Conservation (phyloP, 2,797 vertebrate genomes). For the Scomberomorus guttatus region DNA sequence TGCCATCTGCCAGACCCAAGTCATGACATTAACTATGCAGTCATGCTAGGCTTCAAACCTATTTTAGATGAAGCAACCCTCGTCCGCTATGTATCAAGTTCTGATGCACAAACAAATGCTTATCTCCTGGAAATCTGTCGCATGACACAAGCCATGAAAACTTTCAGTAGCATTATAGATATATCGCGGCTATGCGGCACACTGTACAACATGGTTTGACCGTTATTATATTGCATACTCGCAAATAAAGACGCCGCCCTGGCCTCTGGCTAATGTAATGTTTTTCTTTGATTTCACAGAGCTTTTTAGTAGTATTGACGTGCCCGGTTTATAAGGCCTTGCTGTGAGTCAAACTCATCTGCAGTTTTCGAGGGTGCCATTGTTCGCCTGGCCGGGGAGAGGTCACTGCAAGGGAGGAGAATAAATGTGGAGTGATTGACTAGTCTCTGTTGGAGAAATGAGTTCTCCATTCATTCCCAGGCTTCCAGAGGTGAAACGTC, state of each 20-base stretch:
- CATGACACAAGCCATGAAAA: slow-evolving; percentile 15
- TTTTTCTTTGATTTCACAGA: slow-evolving; percentile 67
- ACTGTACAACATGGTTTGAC: slow-evolving; percentile 22
- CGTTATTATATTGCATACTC: slow-evolving; percentile 26
- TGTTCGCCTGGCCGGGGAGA: slow-evolving; percentile 76
- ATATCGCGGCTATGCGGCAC: slow-evolving; percentile 18
- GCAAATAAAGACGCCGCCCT: slow-evolving; percentile 16
- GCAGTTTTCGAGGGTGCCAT: slow-evolving; percentile 75
- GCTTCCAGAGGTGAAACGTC: slow-evolving; percentile 83
- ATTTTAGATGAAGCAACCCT: slow-evolving; percentile 70
- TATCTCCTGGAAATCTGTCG: slow-evolving; percentile 35
- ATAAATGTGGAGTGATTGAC: slow-evolving; percentile 84
- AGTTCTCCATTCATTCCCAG: slow-evolving; percentile 78
- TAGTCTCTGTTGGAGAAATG: slow-evolving; percentile 81
- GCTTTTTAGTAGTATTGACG: slow-evolving; percentile 78
- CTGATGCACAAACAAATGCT: slow-evolving; percentile 58
- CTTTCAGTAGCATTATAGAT: slow-evolving; percentile 27
- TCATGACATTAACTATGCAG: slow-evolving; percentile 88
- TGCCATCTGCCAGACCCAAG: slow-evolving; percentile 89
- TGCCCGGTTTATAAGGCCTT: slow-evolving; percentile 56
- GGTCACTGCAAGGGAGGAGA: slow-evolving; percentile 78
- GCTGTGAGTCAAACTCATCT: slow-evolving; percentile 80
- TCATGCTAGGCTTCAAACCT: slow-evolving; percentile 78
- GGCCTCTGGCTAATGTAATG: slow-evolving; percentile 41
- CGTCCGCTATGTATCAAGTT: slow-evolving; percentile 67